phyloP scores from a whole-genome alignment of 2,797 vertebrate species.

The Siniperca undulata region DNA sequence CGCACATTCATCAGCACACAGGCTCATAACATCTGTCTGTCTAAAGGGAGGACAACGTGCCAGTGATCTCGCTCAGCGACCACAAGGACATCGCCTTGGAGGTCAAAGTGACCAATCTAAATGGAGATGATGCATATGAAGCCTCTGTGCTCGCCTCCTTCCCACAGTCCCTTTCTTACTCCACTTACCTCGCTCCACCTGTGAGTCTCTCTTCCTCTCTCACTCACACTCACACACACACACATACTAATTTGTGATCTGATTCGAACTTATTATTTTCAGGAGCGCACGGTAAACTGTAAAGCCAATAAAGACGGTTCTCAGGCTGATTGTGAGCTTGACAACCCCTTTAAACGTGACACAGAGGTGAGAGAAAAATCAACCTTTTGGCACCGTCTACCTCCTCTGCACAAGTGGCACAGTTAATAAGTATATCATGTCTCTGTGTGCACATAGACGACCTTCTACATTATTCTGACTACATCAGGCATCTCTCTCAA shows the following conservation, averaged over 20 bases:
- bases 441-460: constrained; percentile 82
- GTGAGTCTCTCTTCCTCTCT: constrained; percentile 66
- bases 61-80: constrained; percentile 89
- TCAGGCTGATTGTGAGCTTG: constrained; percentile 90
- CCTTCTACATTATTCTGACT: constrained; percentile 92
- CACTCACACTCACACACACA: too few relatives aligned
- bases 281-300: constrained; percentile 87
- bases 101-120: constrained; percentile 90
- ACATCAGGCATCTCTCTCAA: constrained; percentile 89
- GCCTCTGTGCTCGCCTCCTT: constrained; percentile 86
- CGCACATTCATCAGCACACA: not conserved
- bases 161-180: constrained; percentile 89
- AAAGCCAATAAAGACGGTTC: constrained; percentile 91
- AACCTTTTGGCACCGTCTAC: not conserved
- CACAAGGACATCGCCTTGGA: constrained; percentile 94
- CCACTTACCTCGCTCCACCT: constrained; percentile 47
- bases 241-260: not conserved
- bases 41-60: constrained; percentile 82
- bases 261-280: constrained; percentile 31
- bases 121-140: constrained; percentile 94
- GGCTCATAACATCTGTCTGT: constrained; percentile 19
- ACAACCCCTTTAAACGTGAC: constrained; percentile 93
- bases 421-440: not conserved
- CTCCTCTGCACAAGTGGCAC: not conserved
- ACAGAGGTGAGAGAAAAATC: constrained; percentile 83